Base-by-base conservation (phyloP, 2,797 vertebrate species). In the Lepus townsendii region DNA sequence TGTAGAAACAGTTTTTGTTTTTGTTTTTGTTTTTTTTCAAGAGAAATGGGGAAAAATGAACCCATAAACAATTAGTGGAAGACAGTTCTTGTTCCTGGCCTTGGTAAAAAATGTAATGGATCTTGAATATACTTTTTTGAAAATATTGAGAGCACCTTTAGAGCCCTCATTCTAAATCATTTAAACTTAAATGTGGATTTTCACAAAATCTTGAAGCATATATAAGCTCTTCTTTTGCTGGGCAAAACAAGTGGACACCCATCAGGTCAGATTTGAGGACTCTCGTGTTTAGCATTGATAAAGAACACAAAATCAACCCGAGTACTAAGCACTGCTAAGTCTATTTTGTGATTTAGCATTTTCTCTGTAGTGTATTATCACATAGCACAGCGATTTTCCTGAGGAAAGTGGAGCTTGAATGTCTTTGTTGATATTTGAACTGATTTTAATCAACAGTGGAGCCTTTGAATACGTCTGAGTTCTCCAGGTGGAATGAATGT, bases 381-480 rank as follows among this genome's bases (percentile, higher is more conserved):
- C 90, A 80, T 30, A 76, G 12, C n/a, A 47, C 73, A 38, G 30
- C 50, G 24, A 84, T 76, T 69, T 62, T 83, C 17, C 54, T 71
- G 68, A 92, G 60, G 54, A 69, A 84, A 86, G 57, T 69, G n/a
- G 83, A 52, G 17, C 38, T 76, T 66, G 71, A 69, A 71, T 93
- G 38, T 96, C 63, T 84, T 65, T 86, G 79, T 66, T 57, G 20
- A 57, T 38, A 91, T 27, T 22, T 78, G 84, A 96, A 88, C 26
- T 86, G 47, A 89, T 83, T 91, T 94, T 87, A 96, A 91, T 97
- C 93, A 95, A 63, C 60, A 52, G 14, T 77, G 42, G 66, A 93
- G 54, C 14, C 50, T 77, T 80, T 94, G 66, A 83, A 73, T 52
- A 66, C 72, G 91, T 90, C 19, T 80, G 52, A 62, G 66, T 90